Evolutionary conservation across 2,797 vertebrate species (phyloP).

Genomic region (Xerus rutilus): DNA sequence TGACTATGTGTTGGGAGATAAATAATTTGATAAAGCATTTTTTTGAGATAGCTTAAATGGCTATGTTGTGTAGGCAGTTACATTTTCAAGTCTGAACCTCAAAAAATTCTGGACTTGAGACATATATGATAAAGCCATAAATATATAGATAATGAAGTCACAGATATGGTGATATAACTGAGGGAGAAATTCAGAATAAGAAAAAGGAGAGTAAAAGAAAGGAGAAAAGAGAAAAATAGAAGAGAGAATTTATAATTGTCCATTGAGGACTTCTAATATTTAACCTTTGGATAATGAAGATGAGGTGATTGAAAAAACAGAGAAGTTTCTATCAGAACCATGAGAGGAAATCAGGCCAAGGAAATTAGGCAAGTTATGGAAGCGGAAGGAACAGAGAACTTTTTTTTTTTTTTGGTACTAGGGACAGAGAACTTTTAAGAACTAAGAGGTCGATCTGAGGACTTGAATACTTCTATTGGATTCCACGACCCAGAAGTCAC

Average conservation of each 20-base stretch:
- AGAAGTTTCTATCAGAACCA: background rate
- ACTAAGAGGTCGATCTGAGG: background rate
- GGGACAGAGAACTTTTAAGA: background rate
- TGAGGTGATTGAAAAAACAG: background rate
- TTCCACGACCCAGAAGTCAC: background rate
- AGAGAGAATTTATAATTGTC: background rate
- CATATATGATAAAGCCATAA: background rate
- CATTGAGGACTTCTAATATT: background rate
- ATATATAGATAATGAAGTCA: background rate
- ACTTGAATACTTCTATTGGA: background rate
- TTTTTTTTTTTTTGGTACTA: background rate
- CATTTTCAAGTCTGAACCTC: background rate
- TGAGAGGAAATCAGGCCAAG: background rate
- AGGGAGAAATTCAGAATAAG: background rate
- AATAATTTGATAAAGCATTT: slow-evolving; percentile 32
- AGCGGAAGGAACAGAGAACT: background rate
- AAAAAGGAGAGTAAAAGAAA: background rate
- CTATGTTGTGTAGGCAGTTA: background rate
- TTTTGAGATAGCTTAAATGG: slow-evolving; percentile 7
- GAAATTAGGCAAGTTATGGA: background rate
- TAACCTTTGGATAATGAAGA: background rate
- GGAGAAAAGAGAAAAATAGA: background rate
- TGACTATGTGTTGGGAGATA: background rate
- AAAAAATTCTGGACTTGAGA: background rate
- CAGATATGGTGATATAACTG: background rate